Evolutionary conservation across 2,113 vertebrate species (phyloP).

Genomic region (Cynocephalus volans): DNA sequence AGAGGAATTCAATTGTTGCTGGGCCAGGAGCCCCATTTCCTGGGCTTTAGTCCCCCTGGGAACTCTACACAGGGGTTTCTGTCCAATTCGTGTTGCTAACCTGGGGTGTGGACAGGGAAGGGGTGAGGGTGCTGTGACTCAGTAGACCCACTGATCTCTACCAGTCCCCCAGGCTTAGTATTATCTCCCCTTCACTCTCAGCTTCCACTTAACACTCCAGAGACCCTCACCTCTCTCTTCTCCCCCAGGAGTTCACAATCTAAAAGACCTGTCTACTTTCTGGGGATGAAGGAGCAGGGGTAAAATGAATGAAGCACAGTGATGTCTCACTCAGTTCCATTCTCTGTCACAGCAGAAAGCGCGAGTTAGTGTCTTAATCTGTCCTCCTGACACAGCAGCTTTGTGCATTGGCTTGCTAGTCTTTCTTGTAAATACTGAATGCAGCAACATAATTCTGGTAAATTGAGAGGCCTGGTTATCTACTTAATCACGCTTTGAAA

Average conservation of each 20-base stretch:
- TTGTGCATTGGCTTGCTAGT: not conserved
- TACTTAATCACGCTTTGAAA: not conserved
- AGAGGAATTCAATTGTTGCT: not conserved
- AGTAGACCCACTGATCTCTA: not conserved
- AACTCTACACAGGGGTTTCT: not conserved
- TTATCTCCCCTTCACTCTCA: not conserved
- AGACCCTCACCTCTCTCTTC: not conserved
- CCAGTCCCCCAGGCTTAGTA: not conserved
- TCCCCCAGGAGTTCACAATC: not conserved
- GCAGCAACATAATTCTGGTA: not conserved
- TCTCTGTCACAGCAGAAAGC: not conserved
- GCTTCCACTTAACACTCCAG: not conserved
- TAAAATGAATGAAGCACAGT: not conserved
- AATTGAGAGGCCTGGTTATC: not conserved
- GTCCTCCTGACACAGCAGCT: not conserved
- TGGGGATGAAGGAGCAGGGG: not conserved
- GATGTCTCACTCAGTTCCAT: not conserved
- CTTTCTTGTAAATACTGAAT: constrained; percentile 1
- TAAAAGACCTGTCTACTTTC: not conserved
- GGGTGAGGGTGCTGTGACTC: not conserved
- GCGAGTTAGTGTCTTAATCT: not conserved
- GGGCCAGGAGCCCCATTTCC: not conserved
- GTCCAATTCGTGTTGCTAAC: not conserved
- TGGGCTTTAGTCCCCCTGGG: not conserved
- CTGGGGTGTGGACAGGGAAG: not conserved